Evolutionary conservation across 1,140 invertebrate genomes (phyloP).

Genomic region (Tetraneura akinire): DNA sequence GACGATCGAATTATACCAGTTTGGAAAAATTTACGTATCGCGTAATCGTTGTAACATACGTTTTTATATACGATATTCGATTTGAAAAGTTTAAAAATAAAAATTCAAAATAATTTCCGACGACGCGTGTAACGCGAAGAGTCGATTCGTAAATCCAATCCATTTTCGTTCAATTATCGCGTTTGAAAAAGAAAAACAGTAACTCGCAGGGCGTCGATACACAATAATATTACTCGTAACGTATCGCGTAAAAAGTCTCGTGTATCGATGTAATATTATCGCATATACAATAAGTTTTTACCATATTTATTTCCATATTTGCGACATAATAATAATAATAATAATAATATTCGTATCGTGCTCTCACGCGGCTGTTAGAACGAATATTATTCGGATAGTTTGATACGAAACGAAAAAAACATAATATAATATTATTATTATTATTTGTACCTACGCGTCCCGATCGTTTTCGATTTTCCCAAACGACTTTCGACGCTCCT

Average conservation of each 20-base stretch:
- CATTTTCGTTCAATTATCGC: constrained; percentile 7
- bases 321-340: background rate
- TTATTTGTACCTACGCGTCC: background rate
- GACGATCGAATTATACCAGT: too few relatives aligned
- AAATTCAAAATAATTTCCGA: too few relatives aligned
- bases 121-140: too few relatives aligned
- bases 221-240: too few relatives aligned
- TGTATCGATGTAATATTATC: background rate
- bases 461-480: background rate
- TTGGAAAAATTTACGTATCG: too few relatives aligned
- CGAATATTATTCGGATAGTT: too few relatives aligned
- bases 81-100: too few relatives aligned
- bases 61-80: too few relatives aligned
- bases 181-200: background rate
- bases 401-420: background rate
- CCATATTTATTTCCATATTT: background rate
- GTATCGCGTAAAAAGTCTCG: background rate
- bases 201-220: background rate
- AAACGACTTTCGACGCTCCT: constrained; percentile 15
- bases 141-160: background rate
- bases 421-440: too few relatives aligned
- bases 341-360: too few relatives aligned
- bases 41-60: too few relatives aligned
- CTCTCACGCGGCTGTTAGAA: background rate
- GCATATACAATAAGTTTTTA: too few relatives aligned